Base-by-base conservation (phyloP, 2,113 vertebrate genomes). In the Patagioenas fasciata region DNA sequence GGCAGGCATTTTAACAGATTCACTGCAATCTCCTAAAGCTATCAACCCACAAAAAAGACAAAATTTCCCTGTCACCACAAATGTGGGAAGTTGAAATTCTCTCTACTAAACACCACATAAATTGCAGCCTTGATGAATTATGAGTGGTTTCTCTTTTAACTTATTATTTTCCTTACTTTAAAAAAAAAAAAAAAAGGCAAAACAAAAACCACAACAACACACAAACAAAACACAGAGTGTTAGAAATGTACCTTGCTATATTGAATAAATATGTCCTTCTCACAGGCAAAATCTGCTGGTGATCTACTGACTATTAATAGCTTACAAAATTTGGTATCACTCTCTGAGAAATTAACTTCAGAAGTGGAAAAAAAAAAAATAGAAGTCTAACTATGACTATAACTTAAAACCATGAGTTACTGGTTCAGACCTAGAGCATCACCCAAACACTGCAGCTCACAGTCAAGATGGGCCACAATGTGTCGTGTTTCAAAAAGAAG, bases 391-490 rank as follows among this genome's bases (percentile, higher is more conserved):
- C 8, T 16, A 4, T 10, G 3, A 26, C 7, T 26, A 88, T 70
- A 17, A 58, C 14, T 38, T 38, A 31, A 89, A 85, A 26, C 1
- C 4, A 64, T 60, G 61, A 13, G 5, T 5, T 7, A 47, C 4
- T 14, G 11, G 10, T 56, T 62, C 72, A 71, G 82, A 85, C 47
- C 20, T 34, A 25, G 1, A 67, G 8, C 28, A 24, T 44, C 53
- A 64, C 42, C 26, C 67, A 73, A 88, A 56, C 26, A 3, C 29
- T 19, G 2, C 15, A 58, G 31, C 26, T 70, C 23, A 58, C 24
- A 40, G 31, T 44, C 12, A 32, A 42, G 9, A 19, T 7, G 40
- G 10, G 17, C 5, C 44, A 40, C 2, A 0, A 1, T 15, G 20
- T 5, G 34, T 3, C 29, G 4, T 24, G 2, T 13, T 58, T 42